Conservation (phyloP, 2,888 invertebrate species). For the Nomada fabriciana region DNA sequence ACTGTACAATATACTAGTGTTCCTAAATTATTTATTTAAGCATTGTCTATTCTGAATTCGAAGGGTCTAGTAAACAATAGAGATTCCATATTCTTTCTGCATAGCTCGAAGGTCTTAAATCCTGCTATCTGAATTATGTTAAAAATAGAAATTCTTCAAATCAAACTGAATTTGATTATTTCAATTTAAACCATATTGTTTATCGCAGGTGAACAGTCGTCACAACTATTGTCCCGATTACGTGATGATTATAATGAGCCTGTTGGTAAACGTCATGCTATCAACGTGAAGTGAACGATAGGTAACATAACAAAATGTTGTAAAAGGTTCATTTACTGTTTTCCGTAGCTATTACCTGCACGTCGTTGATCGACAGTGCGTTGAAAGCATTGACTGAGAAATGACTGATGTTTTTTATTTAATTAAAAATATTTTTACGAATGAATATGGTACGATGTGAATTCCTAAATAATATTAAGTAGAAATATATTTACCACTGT, state of each 20-base stretch:
- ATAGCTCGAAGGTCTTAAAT: constrained; percentile 1
- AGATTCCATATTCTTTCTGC: not conserved
- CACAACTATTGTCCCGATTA: not conserved
- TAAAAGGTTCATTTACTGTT: constrained; percentile 40
- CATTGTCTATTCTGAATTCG: constrained; percentile 46
- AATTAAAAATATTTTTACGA: constrained; percentile 53
- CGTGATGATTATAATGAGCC: not conserved
- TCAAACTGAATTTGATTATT: not conserved
- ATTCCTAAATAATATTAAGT: constrained; percentile 30
- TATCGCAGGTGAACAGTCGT: constrained; percentile 17
- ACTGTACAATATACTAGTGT: constrained; percentile 21
- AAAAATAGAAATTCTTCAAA: constrained; percentile 9
- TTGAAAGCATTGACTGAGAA: constrained; percentile 45
- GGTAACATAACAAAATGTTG: not conserved
- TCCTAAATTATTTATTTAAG: constrained; percentile 32
- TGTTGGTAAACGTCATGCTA: constrained; percentile 10
- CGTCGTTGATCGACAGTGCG: constrained; percentile 54
- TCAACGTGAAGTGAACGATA: constrained; percentile 10
- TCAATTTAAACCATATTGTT: constrained; percentile 24
- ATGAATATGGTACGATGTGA: not conserved
- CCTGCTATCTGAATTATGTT: constrained; percentile 18
- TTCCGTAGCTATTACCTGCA: constrained; percentile 30
- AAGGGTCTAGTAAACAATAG: constrained; percentile 10
- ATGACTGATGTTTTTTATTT: constrained; percentile 62
- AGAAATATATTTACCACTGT: constrained; percentile 39